A percentile compares a stretch with the other conserved stretches of the same genome.
phyloP scores from a whole-genome alignment of 2,888 invertebrate species.

The Enoplolaimus lenunculus region DNA sequence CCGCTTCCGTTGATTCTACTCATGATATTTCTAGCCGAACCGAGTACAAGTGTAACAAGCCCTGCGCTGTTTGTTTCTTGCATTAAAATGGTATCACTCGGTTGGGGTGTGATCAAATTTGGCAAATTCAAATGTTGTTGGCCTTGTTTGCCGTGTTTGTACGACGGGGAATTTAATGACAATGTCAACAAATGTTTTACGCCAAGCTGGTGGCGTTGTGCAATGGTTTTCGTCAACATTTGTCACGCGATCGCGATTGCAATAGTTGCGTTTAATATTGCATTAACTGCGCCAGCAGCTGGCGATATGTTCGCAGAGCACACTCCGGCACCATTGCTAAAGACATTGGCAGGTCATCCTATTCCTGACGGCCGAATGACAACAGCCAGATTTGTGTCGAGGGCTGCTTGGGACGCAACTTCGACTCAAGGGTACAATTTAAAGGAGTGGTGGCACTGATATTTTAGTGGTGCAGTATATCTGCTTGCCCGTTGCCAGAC shows the following conservation, averaged over 20 bases:
- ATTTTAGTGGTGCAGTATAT: no score
- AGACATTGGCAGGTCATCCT: no score
- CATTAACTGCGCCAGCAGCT: no score
- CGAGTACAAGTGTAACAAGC: slow-evolving; percentile 33
- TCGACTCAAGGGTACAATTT: no score
- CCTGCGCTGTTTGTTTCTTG: slow-evolving; percentile 36
- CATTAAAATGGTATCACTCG: slow-evolving; percentile 34
- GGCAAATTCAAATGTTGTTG: slow-evolving; percentile 39
- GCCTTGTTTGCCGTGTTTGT: slow-evolving; percentile 26
- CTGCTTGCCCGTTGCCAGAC: no score
- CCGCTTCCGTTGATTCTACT: slow-evolving; percentile 35
- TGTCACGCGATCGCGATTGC: slow-evolving; percentile 32
- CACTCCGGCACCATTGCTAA: no score
- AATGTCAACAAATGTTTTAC: slow-evolving; percentile 36
- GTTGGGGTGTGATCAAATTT: slow-evolving; percentile 39
- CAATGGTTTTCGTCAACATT: slow-evolving; percentile 38
- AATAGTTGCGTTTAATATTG: slow-evolving; percentile 27
- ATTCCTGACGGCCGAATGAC: no score
- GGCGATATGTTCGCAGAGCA: no score
- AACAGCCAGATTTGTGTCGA: no score
- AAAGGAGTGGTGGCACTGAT: no score
- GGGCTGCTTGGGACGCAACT: no score
- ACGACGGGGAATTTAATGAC: slow-evolving; percentile 26
- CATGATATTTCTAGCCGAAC: slow-evolving; percentile 33
- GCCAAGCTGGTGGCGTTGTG: slow-evolving; percentile 33